These are phyloP conservation scores for Andrena marginata DNA, from an alignment of 2,888 invertebrate genomes.

Conservation along the genomic window DNA sequence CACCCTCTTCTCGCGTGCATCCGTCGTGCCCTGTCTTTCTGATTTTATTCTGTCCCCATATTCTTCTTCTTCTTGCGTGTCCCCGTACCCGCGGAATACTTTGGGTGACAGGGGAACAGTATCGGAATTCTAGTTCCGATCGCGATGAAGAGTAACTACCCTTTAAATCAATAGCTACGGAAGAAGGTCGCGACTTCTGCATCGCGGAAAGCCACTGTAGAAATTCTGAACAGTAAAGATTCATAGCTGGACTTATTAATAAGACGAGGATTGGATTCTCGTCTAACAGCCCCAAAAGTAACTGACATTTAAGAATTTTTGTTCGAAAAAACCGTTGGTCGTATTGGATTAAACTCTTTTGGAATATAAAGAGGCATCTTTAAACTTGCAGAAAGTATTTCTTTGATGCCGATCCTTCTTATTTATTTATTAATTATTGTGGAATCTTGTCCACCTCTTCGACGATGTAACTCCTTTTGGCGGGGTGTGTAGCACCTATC, in stretches of 20 bases:
- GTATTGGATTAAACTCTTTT: too few relatives aligned
- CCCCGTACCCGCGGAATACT: neutral
- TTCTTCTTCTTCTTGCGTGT: neutral
- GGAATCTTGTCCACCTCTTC: too few relatives aligned
- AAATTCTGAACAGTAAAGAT: neutral
- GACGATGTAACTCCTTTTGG: too few relatives aligned
- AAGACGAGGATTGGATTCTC: neutral
- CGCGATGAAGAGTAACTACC: too few relatives aligned
- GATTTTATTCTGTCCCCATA: slow-evolving; percentile 23
- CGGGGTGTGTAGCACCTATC: too few relatives aligned
- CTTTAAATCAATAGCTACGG: neutral
- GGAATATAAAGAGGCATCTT: too few relatives aligned
- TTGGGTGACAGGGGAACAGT: neutral
- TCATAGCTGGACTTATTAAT: neutral
- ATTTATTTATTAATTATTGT: too few relatives aligned
- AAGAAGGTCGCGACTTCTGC: neutral
- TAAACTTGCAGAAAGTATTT: too few relatives aligned
- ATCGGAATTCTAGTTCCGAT: neutral
- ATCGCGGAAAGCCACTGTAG: neutral
- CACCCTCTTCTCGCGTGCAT: slow-evolving; percentile 35
- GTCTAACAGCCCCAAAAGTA: too few relatives aligned
- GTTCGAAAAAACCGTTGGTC: too few relatives aligned
- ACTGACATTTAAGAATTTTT: too few relatives aligned
- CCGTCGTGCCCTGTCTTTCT: slow-evolving; percentile 16
- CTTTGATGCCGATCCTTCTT: too few relatives aligned